Evolutionary conservation across 1,140 invertebrate species (phyloP), one percentile per base, ranked within the genome.

Genomic region (Orussus abietinus): DNA sequence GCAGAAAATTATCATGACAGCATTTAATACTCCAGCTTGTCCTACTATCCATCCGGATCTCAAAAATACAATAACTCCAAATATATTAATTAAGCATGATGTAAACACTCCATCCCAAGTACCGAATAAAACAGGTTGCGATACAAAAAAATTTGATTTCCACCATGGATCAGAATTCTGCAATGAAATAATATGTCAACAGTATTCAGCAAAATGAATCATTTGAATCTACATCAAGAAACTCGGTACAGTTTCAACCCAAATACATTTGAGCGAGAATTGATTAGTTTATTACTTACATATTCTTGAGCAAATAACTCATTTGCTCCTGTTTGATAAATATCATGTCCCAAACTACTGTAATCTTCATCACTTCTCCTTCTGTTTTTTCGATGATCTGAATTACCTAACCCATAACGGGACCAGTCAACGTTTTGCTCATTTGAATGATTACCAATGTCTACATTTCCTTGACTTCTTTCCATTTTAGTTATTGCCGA

Each of bases 101-200:
- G 92, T 94, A 64, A 94, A 96, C 7, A 98, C 95, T 49, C 94
- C 95, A 77, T 97, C 94, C 92, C 94, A 96, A 2, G 92, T 94
- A 10, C 94, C 94, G 80, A 97, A 97, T 13, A 97, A 75, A 32
- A 96, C 88, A 31, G 92, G 92, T 66, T 93, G 86, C 19, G 89
- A 91, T 66, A 94, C 86, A 57, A 95, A 92, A 65, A 94, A 92
- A 62, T 93, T 91, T 14, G 88, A 88, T 72, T 90, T 89, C 90
- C 90, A 93, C 89, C 89, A 92, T 34, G 86, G 86, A 51, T 83
- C 80, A 58, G 85, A 79, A 53, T 81, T 84, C 85, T 88, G 62
- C 41, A 66, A n/a, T n/a, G n/a, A 70, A 64, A 62, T 59, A 55
- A 45, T 41, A 41, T 1, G 18, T 13, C 32, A 58, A 51, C 22